Percentiles rank a stretch among this genome's conserved stretches.
Evolutionary conservation across 2,797 vertebrate species (phyloP).

Genomic region (Platalea minor): DNA sequence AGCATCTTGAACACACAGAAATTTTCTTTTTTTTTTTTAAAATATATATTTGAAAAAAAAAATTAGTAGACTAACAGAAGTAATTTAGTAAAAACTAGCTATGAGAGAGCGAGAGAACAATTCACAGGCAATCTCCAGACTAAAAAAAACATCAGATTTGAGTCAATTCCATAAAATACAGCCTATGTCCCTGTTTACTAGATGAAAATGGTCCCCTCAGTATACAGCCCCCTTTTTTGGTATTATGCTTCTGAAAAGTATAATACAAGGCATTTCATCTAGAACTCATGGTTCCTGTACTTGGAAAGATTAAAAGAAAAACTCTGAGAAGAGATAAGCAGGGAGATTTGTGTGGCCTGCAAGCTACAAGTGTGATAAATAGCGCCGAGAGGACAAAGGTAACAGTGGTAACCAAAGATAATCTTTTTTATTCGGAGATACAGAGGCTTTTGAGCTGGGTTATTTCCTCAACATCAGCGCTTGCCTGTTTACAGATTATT

Average conservation of each 20-base stretch:
- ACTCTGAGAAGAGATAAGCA: background rate
- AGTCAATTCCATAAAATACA: background rate
- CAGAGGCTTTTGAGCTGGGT: background rate
- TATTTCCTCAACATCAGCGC: background rate
- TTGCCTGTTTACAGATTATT: background rate
- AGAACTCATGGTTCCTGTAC: background rate
- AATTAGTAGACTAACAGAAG: background rate
- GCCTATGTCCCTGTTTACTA: accelerated
- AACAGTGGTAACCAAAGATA: background rate
- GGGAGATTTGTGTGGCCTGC: background rate
- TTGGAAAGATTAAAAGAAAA: background rate
- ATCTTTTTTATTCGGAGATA: background rate
- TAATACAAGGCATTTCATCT: background rate
- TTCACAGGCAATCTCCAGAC: background rate
- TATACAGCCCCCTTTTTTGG: accelerated
- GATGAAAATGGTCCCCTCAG: background rate
- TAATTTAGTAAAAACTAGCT: background rate
- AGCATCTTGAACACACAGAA: background rate
- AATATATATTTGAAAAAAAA: accelerated
- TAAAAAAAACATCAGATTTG: accelerated
- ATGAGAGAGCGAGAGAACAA: background rate
- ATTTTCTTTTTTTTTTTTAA: too few species aligned
- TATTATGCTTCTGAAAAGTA: accelerated
- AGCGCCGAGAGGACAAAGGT: background rate
- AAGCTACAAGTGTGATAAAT: background rate